phyloP scores from a whole-genome alignment of 2,113 vertebrate genomes.

The Ardeotis arabs region DNA sequence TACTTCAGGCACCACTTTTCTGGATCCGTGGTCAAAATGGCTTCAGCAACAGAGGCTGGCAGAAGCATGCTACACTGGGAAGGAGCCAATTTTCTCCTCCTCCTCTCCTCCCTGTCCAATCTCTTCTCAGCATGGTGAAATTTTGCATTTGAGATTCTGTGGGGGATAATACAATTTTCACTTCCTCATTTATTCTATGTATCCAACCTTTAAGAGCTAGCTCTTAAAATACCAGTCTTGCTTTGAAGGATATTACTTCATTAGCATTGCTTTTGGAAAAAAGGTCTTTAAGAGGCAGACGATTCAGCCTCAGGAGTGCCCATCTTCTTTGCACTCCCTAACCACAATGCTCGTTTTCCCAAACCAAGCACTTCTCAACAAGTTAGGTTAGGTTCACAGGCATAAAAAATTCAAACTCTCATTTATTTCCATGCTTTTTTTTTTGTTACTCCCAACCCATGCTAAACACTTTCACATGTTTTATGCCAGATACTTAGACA shows the following conservation, averaged over 20 bases:
- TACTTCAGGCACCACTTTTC: slow-evolving; percentile 36
- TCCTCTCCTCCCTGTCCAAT: slow-evolving; percentile 24
- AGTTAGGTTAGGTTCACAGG: slow-evolving; percentile 12
- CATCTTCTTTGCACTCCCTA: not conserved
- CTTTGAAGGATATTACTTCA: slow-evolving; percentile 55
- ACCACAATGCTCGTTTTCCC: slow-evolving; percentile 35
- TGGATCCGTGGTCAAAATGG: not conserved
- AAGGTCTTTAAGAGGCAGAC: slow-evolving; percentile 45
- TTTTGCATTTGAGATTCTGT: slow-evolving; percentile 36
- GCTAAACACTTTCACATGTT: slow-evolving; percentile 24
- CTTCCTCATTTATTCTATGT: slow-evolving; percentile 45
- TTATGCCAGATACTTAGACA: not conserved
- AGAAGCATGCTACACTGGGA: not conserved
- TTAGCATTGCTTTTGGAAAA: slow-evolving; percentile 37
- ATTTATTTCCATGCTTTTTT: not conserved
- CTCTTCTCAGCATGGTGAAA: not conserved
- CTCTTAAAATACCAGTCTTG: slow-evolving; percentile 31
- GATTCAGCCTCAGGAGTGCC: not conserved
- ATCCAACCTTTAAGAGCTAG: slow-evolving; percentile 28
- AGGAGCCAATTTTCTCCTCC: slow-evolving; percentile 19
- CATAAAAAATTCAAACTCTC: slow-evolving; percentile 1
- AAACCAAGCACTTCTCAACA: slow-evolving; percentile 41
- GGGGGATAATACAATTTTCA: slow-evolving; percentile 35
- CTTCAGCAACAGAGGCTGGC: slow-evolving; percentile 15
- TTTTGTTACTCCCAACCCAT: not conserved